These are phyloP conservation scores for Calliopum simillimum DNA, from an alignment of 2,888 invertebrate genomes.

Conservation along the genomic window DNA sequence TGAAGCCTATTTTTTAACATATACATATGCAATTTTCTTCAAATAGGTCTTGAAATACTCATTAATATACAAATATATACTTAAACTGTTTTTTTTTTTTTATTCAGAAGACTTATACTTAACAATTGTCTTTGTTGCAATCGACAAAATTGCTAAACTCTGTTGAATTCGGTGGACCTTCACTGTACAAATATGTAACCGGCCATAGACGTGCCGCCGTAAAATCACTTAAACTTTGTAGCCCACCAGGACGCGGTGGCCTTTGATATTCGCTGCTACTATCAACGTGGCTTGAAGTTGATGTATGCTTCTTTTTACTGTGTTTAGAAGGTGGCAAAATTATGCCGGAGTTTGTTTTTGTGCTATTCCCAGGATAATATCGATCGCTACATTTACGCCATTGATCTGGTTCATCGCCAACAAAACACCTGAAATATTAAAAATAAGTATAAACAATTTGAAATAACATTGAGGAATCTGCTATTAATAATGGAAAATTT, in stretches of 20 bases:
- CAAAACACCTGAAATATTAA: constrained; percentile 85
- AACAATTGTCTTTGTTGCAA: constrained; percentile 67
- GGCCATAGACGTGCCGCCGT: constrained; percentile 76
- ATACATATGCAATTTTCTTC: constrained; percentile 26
- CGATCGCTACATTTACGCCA: constrained; percentile 90
- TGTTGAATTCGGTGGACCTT: constrained; percentile 81
- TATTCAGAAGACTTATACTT: constrained; percentile 35
- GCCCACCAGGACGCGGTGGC: constrained; percentile 64
- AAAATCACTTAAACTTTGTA: constrained; percentile 65
- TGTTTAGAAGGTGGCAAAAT: constrained; percentile 62
- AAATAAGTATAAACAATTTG: not conserved
- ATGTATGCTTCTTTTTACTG: constrained; percentile 56
- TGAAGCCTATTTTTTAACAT: constrained; percentile 17
- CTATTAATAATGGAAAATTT: constrained; percentile 46
- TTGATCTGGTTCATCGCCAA: constrained; percentile 81
- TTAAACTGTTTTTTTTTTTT: constrained; percentile 26
- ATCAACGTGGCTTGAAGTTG: constrained; percentile 43
- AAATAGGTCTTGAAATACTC: constrained; percentile 19
- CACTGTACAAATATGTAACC: constrained; percentile 83
- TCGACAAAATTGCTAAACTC: constrained; percentile 68
- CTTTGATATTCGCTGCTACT: constrained; percentile 58
- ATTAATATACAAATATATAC: constrained; percentile 8
- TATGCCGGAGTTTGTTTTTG: constrained; percentile 66
- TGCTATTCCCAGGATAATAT: constrained; percentile 74
- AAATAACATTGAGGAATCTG: not conserved